Conservation (phyloP, 2,797 vertebrate species). For the Poeciliopsis paucimaculata region DNA sequence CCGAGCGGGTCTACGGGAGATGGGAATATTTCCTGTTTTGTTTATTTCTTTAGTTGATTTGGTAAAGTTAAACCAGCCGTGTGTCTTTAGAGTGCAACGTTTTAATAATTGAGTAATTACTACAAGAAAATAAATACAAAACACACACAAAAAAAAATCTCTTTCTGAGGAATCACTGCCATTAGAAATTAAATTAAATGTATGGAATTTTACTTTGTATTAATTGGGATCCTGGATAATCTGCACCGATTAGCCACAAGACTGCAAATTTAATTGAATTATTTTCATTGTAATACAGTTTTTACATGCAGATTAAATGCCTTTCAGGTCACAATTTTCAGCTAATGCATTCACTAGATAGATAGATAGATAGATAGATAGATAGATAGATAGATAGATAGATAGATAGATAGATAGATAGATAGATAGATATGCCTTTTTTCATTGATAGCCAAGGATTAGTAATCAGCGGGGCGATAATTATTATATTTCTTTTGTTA, state of each 20-base stretch:
- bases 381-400: neutral
- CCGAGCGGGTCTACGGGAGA: neutral
- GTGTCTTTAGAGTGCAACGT: neutral
- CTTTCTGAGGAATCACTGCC: neutral
- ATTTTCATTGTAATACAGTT: neutral
- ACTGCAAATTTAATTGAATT: neutral
- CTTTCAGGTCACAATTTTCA: neutral
- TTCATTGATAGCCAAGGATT: no score
- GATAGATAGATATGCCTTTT: neutral
- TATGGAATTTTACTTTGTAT: neutral
- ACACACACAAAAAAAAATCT: neutral
- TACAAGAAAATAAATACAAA: neutral
- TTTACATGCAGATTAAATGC: neutral
- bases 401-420: neutral
- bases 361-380: neutral
- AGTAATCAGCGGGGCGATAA: neutral
- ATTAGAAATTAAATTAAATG: neutral
- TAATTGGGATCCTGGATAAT: neutral
- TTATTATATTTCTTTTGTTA: neutral
- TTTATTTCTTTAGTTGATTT: slow-evolving; percentile 3
- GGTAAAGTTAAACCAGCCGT: slow-evolving; percentile 1
- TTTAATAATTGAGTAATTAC: neutral
- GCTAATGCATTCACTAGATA: neutral
- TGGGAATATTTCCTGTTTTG: slow-evolving; percentile 18
- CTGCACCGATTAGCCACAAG: neutral